Evolutionary conservation across 2,888 invertebrate genomes (phyloP).

Genomic region (Gastracanthus pulcherrimus): DNA sequence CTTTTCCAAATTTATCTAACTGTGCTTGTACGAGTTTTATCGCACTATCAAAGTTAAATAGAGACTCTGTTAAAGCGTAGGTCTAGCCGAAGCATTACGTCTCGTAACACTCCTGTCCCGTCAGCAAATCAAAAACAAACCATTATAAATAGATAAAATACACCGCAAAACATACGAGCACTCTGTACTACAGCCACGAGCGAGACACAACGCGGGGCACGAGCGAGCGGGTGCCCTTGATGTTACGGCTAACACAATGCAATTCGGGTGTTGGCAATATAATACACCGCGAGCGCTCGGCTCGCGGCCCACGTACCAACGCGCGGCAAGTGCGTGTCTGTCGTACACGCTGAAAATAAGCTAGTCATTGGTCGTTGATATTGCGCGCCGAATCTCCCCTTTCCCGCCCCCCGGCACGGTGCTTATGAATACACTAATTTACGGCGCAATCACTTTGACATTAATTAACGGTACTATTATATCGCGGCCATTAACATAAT

Average conservation of each 20-base stretch:
- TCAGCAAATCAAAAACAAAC: not conserved
- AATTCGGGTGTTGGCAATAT: conserved; percentile 48
- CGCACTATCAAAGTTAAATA: too few species aligned
- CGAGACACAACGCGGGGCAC: too few species aligned
- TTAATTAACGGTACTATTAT: conserved; percentile 43
- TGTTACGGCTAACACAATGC: conserved; percentile 46
- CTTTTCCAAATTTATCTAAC: too few species aligned
- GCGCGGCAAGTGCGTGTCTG: conserved; percentile 15
- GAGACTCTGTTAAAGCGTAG: too few species aligned
- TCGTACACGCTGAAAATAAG: conserved; percentile 42
- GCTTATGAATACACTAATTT: conserved; percentile 46
- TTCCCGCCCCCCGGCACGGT: too few species aligned
- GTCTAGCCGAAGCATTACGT: too few species aligned
- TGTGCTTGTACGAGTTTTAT: too few species aligned
- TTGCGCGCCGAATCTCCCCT: too few species aligned
- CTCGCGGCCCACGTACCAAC: not conserved
- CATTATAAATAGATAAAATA: not conserved
- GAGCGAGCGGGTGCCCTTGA: conserved; percentile 42
- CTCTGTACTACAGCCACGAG: not conserved
- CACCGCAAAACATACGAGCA: not conserved
- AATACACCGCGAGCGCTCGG: conserved; percentile 28
- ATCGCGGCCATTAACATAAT: conserved; percentile 3
- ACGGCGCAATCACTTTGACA: conserved; percentile 25
- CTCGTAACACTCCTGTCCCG: too few species aligned
- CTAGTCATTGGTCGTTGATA: conserved; percentile 41